Base-by-base conservation (phyloP, 2,888 invertebrate species). In the Diadegma fenestrale region DNA sequence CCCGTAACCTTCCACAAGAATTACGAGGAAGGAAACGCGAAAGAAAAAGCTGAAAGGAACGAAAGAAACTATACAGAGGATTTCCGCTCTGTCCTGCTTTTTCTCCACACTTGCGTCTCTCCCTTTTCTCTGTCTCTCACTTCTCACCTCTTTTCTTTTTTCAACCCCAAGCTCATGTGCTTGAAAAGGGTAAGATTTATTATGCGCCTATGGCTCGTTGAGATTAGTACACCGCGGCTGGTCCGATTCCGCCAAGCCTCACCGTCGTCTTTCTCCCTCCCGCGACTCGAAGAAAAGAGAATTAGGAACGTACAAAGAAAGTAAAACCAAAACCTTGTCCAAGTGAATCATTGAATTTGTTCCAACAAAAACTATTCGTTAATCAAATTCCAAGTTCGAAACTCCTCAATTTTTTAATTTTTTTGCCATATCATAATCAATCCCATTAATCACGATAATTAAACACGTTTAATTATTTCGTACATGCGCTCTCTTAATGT, bases 181-280 rank as follows among this genome's bases (percentile, higher is more conserved):
- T 82, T 80, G 86, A 79, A 64, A 26, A 86, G 83, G 61, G 72
- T 73, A 86, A 86, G 86, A 86, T 86, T 86, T 86, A 86, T 86
- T 80, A 86, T 80, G 80, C 86, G 77, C 80, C 77, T 80, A 83
- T 80, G 80, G 80, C 83, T 78, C 72, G 68, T 73, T 69, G 82
- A 83, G 83, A 86, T 86, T 86, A 86, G 83, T 85, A 61, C 76
- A 26, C n/a, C 73, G 76, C 82, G 80, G 83, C 73, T 83, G 83
- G 81, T 77, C 73, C 68, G 61, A 61, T 17, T 17, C 66, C 80
- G 19, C 66, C 66, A 73, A 51, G 19, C 45, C 61, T 19, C 30
- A 45, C 45, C 12, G 51, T 33, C 48, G 17, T 33, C 63, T 14
- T 22, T 58, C 43, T 77, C 51, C n/a, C n/a, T 71, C 30, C 61